Evolutionary conservation across 2,888 invertebrate species (phyloP).

Genomic region (Aethes cnicana): DNA sequence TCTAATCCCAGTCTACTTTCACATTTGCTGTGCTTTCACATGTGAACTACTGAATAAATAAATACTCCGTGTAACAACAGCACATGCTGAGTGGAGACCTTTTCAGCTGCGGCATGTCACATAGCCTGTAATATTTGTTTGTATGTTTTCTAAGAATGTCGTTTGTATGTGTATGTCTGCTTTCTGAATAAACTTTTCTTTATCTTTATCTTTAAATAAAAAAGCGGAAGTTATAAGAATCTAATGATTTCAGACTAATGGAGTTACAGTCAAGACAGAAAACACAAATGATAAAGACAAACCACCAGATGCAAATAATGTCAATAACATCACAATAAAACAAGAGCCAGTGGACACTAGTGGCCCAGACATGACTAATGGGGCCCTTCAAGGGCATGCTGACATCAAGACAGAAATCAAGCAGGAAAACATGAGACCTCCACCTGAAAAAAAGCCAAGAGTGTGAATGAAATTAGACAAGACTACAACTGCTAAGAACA

Average conservation of each 20-base stretch:
- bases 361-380: slow-evolving; percentile 68
- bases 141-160: too few species aligned
- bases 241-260: slow-evolving; percentile 57
- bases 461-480: slow-evolving; percentile 42
- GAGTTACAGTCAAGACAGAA: slow-evolving; percentile 72
- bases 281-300: slow-evolving; percentile 71
- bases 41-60: too few species aligned
- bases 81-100: too few species aligned
- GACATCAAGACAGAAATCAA: slow-evolving; percentile 87
- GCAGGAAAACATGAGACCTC: slow-evolving; percentile 91
- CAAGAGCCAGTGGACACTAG: slow-evolving; percentile 76
- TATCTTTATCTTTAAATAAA: too few species aligned
- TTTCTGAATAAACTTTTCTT: slow-evolving; percentile 6
- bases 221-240: too few species aligned
- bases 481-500: background rate
- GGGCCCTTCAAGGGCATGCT: slow-evolving; percentile 64
- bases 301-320: slow-evolving; percentile 57
- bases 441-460: slow-evolving; percentile 92
- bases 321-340: slow-evolving; percentile 71
- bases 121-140: too few species aligned
- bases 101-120: too few species aligned
- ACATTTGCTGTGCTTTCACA: too few species aligned
- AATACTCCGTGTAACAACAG: too few species aligned
- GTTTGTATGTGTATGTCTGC: too few species aligned
- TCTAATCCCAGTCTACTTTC: too few species aligned